phyloP scores from a whole-genome alignment of 2,797 vertebrate species.

The Coranthus polyacanthus region DNA sequence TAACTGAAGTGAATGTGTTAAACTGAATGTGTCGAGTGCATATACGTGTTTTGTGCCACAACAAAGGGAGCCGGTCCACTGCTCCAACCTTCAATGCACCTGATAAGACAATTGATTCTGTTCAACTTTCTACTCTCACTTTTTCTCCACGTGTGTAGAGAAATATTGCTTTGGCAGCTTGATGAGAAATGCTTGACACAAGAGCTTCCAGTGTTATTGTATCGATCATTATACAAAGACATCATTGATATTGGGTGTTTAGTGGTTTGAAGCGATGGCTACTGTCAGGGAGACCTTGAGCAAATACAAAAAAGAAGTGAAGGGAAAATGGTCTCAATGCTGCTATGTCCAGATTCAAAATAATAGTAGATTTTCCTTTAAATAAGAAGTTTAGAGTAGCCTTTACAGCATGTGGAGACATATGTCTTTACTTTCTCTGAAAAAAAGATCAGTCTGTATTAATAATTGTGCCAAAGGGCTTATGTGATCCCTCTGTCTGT shows the following conservation, averaged over 20 bases:
- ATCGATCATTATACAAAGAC: conserved; percentile 24
- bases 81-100: conserved; percentile 19
- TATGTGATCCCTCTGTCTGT: too few relatives aligned
- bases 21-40: conserved; percentile 32
- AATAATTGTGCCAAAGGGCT: too few relatives aligned
- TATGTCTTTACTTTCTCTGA: too few relatives aligned
- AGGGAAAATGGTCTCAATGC: background rate
- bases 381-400: too few relatives aligned
- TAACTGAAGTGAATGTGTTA: conserved; percentile 13
- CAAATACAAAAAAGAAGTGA: background rate
- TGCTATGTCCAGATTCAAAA: background rate
- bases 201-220: conserved; percentile 5
- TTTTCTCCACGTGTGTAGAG: conserved; percentile 3
- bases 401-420: too few relatives aligned
- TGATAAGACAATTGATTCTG: conserved; percentile 35
- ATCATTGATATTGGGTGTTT: conserved; percentile 26
- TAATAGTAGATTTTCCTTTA: background rate
- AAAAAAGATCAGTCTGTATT: too few relatives aligned
- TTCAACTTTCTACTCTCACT: conserved; percentile 21
- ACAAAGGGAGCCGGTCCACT: conserved; percentile 19
- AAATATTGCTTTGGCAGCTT: background rate
- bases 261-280: conserved; percentile 10
- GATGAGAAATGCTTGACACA: conserved; percentile 14
- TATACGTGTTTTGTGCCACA: background rate
- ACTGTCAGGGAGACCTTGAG: conserved; percentile 27